Base-by-base conservation (phyloP, 1,140 invertebrate species). In the Leptinotarsa defecta region DNA sequence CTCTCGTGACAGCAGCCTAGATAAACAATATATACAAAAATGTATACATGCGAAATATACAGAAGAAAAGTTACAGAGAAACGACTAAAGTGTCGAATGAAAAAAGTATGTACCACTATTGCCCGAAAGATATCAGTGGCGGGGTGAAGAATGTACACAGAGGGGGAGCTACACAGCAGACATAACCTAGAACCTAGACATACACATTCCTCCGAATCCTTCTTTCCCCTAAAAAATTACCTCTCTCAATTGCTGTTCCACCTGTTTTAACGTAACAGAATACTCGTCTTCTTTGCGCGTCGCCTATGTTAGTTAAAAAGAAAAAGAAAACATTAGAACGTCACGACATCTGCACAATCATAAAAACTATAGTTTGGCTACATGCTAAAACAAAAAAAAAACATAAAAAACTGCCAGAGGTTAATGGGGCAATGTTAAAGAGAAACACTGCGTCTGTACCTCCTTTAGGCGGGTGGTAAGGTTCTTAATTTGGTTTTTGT, bases 401-500 rank as follows among this genome's bases (percentile, higher is more conserved):
- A 67, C 11, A 19, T 19, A 57, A 61, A 76, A 72, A 76, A 71
- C 62, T 43, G 19, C 48, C 49, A 24, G 63, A 64, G 64, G 64
- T 65, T 65, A 65, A 57, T 57, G 52, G 15, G 3, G 52, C 52
- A 57, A 43, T 68, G 27, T 65, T 65, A 65, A 48, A 5, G 62
- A 43, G 20, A 73, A 68, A 68, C 73, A 75, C 64, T 73, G 73
- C 68, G 69, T 65, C 48, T 86, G 89, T 94, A 98, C 97, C 96
- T 98, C 96, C 94, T 99, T 98, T 90, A 99, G 95, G 89, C 97
- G 95, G 87, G 95, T 95, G 86, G 96, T 98, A 87, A 99, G 91
- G 87, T 96, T 97, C 92, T 99, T 98, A 91, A 99, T 99, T 91
- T 99, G 97, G 89, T 98, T 96, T 92, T 99, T 99, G 92, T 99